phyloP scores from a whole-genome alignment of 2,888 invertebrate species.

The Myopa testacea region DNA sequence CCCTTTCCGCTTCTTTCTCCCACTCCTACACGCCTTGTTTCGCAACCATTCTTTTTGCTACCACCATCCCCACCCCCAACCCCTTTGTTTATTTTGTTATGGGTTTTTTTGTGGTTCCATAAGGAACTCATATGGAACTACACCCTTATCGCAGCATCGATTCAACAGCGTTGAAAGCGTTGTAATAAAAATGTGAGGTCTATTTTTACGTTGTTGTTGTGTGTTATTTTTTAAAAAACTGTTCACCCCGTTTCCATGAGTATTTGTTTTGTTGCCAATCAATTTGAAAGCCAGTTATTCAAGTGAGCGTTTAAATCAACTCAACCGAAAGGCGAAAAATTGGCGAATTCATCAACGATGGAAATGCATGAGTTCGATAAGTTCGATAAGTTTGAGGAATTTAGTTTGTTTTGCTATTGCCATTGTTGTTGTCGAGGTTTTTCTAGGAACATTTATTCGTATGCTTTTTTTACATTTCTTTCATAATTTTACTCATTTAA shows the following conservation, averaged over 20 bases:
- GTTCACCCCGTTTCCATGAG: neutral
- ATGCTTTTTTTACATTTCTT: neutral
- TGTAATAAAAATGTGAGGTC: too few species aligned
- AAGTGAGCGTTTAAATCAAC: neutral
- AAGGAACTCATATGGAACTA: neutral
- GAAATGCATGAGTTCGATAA: neutral
- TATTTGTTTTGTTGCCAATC: conserved; percentile 2
- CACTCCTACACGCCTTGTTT: neutral
- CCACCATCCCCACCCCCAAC: neutral
- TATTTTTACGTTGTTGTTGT: too few species aligned
- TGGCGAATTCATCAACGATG: neutral
- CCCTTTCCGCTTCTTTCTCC: neutral
- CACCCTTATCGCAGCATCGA: neutral
- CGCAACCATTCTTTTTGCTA: neutral
- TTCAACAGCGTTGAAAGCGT: neutral
- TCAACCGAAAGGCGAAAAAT: conserved; percentile 11
- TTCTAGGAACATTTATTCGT: neutral
- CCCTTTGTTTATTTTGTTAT: neutral
- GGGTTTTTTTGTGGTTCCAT: neutral
- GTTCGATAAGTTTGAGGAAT: neutral
- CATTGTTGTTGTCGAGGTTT: neutral
- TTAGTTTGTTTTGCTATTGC: neutral
- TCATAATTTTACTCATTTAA: neutral
- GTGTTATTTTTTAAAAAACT: neutral
- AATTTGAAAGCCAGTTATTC: neutral